Conservation (phyloP, 1,140 invertebrate species). For the Ruditapes philippinarum region DNA sequence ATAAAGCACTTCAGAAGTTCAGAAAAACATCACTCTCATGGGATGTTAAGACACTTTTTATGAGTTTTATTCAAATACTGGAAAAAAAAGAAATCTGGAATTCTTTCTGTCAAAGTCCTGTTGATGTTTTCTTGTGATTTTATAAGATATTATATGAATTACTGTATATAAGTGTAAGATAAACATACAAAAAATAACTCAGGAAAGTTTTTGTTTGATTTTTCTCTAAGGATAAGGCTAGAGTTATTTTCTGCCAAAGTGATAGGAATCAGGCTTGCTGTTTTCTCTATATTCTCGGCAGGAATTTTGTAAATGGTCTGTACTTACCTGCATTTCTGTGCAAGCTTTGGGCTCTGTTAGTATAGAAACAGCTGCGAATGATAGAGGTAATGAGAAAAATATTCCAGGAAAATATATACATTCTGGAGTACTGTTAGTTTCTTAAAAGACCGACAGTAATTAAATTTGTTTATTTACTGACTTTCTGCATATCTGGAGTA, state of each 20-base stretch:
- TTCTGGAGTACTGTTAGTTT: conserved; percentile 1
- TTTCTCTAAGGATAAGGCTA: neutral
- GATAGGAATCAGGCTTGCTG: neutral
- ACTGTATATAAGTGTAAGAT: conserved; percentile 11
- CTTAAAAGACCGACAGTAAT: neutral
- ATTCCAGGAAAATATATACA: conserved; percentile 15
- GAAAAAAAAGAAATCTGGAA: neutral
- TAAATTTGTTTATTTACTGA: conserved; percentile 26
- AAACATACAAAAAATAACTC: neutral
- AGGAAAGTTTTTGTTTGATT: neutral
- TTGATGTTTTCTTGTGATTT: conserved; percentile 3
- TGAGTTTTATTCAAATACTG: no score
- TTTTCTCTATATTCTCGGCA: neutral
- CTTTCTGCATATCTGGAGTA: conserved; percentile 30
- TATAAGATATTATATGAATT: neutral
- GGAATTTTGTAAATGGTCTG: neutral
- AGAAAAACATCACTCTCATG: no score
- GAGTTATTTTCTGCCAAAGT: neutral
- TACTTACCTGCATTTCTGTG: neutral
- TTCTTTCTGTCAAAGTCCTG: neutral
- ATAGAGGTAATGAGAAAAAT: conserved; percentile 37
- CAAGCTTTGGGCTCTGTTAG: neutral
- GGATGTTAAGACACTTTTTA: no score
- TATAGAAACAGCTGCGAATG: conserved; percentile 11
- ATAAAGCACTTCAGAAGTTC: no score